Evolutionary conservation across 2,113 vertebrate species (phyloP).

Genomic region (Chamaetylas fuelleborni): DNA sequence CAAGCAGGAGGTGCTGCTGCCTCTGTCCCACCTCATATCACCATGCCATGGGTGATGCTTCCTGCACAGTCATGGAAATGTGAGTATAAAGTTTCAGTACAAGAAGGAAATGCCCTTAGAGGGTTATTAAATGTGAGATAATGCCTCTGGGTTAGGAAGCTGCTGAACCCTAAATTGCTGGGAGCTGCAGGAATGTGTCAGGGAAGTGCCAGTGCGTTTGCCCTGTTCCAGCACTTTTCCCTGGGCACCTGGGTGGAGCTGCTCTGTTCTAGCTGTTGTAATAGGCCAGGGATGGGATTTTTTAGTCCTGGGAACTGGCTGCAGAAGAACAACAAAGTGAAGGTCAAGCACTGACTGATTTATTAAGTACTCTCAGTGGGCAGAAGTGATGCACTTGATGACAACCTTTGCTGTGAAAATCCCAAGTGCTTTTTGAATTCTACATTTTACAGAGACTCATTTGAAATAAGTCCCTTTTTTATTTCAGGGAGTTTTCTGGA

Average conservation of each 20-base stretch:
- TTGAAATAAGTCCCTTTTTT: neutral
- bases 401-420: neutral
- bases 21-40: fast-evolving
- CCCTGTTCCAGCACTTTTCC: neutral
- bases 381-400: neutral
- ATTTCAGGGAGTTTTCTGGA: neutral
- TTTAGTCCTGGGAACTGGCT: neutral
- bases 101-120: neutral
- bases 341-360: neutral
- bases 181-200: neutral
- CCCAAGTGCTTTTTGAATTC: neutral
- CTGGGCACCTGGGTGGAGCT: neutral
- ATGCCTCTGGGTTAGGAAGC: neutral
- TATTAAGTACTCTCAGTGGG: neutral
- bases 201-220: neutral
- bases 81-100: neutral
- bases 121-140: neutral
- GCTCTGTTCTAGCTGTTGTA: neutral
- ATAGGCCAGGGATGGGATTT: neutral
- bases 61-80: neutral
- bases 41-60: neutral
- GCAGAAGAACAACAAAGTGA: neutral
- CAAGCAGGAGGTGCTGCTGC: neutral
- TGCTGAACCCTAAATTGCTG: neutral
- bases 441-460: neutral